These are phyloP conservation scores for Prunella himalayana DNA, from an alignment of 2,113 vertebrate species.

Conservation along the genomic window DNA sequence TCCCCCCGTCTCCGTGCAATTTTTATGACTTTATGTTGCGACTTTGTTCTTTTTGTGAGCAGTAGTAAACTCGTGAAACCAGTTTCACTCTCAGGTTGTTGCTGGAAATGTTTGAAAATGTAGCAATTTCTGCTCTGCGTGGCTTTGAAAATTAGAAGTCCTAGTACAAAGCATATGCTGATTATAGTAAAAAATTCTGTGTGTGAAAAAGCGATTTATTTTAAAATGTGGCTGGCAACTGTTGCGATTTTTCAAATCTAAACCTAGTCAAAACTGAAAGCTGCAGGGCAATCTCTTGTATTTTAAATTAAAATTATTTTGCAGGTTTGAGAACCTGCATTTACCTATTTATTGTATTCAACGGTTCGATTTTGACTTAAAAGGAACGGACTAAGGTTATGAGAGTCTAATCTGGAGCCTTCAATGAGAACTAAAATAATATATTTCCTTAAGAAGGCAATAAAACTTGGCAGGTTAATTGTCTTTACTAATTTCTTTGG, in stretches of 20 bases:
- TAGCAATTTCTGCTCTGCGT: background rate
- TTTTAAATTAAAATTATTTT: background rate
- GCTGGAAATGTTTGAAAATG: background rate
- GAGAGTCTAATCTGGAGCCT: background rate
- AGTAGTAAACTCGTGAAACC: background rate
- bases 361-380: background rate
- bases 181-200: background rate
- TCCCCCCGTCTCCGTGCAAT: fast-evolving
- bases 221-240: background rate
- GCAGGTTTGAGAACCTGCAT: background rate
- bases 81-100: constrained; percentile 19
- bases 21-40: background rate
- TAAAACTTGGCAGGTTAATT: background rate
- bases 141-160: background rate
- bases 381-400: background rate
- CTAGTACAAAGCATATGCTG: background rate
- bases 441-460: background rate
- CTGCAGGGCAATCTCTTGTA: background rate
- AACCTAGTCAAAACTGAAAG: background rate
- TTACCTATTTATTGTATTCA: background rate
- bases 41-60: background rate
- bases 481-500: background rate
- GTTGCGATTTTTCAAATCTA: background rate
- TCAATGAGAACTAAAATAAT: background rate
- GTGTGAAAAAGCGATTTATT: background rate